Conservation (phyloP, 2,113 vertebrate genomes). For the Mellivora capensis region DNA sequence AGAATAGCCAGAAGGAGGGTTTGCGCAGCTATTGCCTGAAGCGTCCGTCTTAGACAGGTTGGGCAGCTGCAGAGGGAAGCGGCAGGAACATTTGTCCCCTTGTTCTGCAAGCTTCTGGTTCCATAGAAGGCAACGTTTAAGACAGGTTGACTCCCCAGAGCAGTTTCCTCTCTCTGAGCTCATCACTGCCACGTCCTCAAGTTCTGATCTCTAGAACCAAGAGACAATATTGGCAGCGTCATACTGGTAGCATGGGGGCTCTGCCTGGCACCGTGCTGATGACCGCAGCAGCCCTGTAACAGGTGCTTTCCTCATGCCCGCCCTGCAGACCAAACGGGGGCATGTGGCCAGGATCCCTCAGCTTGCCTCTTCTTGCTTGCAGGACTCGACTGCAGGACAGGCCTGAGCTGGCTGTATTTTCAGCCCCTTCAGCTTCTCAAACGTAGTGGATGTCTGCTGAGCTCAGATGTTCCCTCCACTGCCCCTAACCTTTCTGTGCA, state of each 20-base stretch:
- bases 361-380: not conserved
- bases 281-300: not conserved
- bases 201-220: not conserved
- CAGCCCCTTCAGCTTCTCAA: not conserved
- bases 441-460: not conserved
- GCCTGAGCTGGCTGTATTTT: not conserved
- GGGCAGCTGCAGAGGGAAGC: not conserved
- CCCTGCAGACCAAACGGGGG: not conserved
- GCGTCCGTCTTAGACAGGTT: not conserved
- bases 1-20: not conserved
- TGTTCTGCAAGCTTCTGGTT: not conserved
- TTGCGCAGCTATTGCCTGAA: not conserved
- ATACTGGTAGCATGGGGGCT: not conserved
- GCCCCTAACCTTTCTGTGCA: not conserved
- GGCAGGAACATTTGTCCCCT: not conserved
- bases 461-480: not conserved
- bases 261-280: not conserved
- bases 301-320: not conserved
- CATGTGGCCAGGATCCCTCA: not conserved
- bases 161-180: no score
- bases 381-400: not conserved
- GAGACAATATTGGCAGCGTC: not conserved
- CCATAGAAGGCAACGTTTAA: not conserved
- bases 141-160: not conserved
- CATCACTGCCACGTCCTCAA: not conserved